These are phyloP conservation scores for Eleginops maclovinus DNA, from an alignment of 2,113 vertebrate species.

Conservation along the genomic window DNA sequence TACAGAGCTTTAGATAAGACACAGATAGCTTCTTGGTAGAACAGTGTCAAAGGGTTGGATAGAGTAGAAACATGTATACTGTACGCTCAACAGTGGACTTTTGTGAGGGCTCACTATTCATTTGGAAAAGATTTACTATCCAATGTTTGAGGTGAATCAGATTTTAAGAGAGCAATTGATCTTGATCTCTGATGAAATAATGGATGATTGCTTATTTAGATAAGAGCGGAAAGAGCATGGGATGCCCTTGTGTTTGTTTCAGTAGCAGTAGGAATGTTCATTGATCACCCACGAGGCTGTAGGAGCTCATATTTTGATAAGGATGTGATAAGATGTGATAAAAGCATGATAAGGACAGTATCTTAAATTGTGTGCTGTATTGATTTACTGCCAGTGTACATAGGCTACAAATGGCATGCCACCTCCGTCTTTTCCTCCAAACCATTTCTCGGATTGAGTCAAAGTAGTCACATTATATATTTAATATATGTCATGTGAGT, in stretches of 20 bases:
- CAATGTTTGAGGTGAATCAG: neutral
- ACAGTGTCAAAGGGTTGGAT: constrained; percentile 34
- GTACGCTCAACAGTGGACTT: neutral
- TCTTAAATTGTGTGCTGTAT: constrained; percentile 77
- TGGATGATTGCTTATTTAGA: constrained; percentile 69
- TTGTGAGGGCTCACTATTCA: neutral
- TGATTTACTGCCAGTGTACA: constrained; percentile 71
- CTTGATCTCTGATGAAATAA: constrained; percentile 55
- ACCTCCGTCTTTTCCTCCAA: constrained; percentile 35
- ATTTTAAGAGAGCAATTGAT: constrained; percentile 37
- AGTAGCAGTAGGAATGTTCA: constrained; percentile 75
- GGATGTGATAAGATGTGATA: constrained; percentile 74
- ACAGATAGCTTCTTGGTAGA: constrained; percentile 35
- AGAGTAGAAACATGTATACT: constrained; percentile 28
- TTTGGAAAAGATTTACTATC: neutral
- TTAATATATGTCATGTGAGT: neutral
- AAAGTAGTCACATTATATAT: constrained; percentile 12
- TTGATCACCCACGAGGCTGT: constrained; percentile 63
- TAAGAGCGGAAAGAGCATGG: constrained; percentile 41
- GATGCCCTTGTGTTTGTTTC: constrained; percentile 75
- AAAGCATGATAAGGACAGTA: constrained; percentile 76
- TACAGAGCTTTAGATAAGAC: constrained; percentile 70
- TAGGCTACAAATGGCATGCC: constrained; percentile 35
- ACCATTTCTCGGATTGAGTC: constrained; percentile 46
- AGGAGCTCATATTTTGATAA: constrained; percentile 79